A percentile compares a stretch with the other conserved stretches of the same genome.
Evolutionary conservation across 2,888 invertebrate genomes (phyloP).

Genomic region (Scaptomyza caliginosa): DNA sequence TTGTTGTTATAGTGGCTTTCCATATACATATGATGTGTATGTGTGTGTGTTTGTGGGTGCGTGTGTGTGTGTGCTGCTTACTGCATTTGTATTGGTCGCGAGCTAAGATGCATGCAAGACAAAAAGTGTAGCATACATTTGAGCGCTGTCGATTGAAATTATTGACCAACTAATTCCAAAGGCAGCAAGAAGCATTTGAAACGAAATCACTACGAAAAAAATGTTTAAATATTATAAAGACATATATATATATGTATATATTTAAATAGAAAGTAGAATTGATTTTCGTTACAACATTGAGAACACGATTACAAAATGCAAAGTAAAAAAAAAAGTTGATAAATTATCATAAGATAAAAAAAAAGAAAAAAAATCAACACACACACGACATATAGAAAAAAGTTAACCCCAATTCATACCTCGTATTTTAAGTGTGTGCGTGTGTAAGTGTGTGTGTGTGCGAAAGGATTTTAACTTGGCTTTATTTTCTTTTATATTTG

Average conservation of each 20-base stretch:
- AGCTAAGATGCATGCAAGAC: constrained; percentile 55
- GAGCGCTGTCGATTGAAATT: constrained; percentile 38
- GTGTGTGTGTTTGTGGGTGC: constrained; percentile 10
- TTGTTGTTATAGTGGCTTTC: constrained; percentile 73
- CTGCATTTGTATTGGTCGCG: constrained; percentile 38
- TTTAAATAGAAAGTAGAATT: constrained; percentile 27
- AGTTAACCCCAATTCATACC: constrained; percentile 21
- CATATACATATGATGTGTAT: constrained; percentile 65
- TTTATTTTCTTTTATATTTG: constrained; percentile 43
- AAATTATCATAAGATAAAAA: constrained; percentile 1
- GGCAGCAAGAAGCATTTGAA: constrained; percentile 54
- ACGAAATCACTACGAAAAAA: constrained; percentile 43
- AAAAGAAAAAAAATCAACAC: constrained; percentile 6
- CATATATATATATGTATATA: constrained; percentile 8
- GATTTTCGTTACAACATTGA: constrained; percentile 46
- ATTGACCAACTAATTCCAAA: constrained; percentile 40
- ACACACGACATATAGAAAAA: constrained; percentile 43
- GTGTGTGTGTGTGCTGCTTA: constrained; percentile 35
- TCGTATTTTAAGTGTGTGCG: background rate
- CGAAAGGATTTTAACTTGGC: constrained; percentile 35
- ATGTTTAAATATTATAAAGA: constrained; percentile 24
- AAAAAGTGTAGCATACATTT: constrained; percentile 71
- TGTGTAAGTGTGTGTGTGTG: constrained; percentile 15
- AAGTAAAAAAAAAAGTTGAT: constrained; percentile 18
- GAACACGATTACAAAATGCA: constrained; percentile 56